Evolutionary conservation across 1,140 invertebrate genomes (phyloP), one percentile per base, ranked within the genome.

Genomic region (Aphidius gifuensis): DNA sequence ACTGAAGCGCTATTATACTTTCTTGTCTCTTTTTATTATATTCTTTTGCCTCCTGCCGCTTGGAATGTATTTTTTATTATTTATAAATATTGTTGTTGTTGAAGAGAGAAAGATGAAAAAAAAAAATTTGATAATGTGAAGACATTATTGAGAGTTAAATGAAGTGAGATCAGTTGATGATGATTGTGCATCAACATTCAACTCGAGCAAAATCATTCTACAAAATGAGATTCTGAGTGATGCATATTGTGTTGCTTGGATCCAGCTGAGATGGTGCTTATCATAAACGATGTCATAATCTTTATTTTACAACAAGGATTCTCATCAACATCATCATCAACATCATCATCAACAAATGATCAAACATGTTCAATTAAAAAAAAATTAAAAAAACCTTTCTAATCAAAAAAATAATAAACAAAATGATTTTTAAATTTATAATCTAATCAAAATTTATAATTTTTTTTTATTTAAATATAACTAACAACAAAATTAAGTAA

Each of bases 241-340:
- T 58, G 43, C n/a, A 9, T n/a, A 46, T 32, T 32, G 23, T 32
- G 23, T 32, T 32, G 4, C 1, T 32, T 32, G 23, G n/a, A 49
- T 61, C 50, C 63, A 57, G 21, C 43, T 46, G 61, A 53, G 53
- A 56, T 16, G 7, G 23, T 42, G 4, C 16, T 48, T 44, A n/a
- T 47, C 54, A 56, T 63, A 61, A 60, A 63, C 58, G 65, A 66
- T 63, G 61, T 66, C 65, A 66, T 64, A 64, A 66, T 64, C 60
- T 43, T 48, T n/a, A 49, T 47, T 23, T 32, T 56, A 16, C 47
- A 16, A 5, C 45, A 58, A 50, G 61, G 21, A 54, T 54, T 60
- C 45, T 60, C 56, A 57, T 60, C 60, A 62, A 23, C 23, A 56
- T 48, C n/a, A 6, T 43, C 38, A 21, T 49, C 16, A 9, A 54